phyloP scores from a whole-genome alignment of 2,113 vertebrate genomes.

The Tringa solitaria region DNA sequence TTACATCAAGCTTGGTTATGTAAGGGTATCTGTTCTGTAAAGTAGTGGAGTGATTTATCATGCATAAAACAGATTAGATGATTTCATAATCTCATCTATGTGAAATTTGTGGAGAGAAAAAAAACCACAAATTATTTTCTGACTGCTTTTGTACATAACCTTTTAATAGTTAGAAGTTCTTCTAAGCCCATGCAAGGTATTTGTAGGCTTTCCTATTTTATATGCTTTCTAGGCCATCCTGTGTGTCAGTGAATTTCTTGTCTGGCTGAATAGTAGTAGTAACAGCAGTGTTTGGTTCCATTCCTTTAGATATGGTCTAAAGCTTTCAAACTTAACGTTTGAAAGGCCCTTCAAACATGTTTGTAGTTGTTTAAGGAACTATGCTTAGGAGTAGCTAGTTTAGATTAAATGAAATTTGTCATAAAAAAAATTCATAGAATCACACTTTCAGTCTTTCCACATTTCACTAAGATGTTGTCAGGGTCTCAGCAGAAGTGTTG shows the following conservation, averaged over 20 bases:
- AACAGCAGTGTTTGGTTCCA: neutral
- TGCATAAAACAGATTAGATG: slow-evolving; percentile 49
- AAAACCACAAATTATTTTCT: neutral
- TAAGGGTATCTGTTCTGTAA: slow-evolving; percentile 25
- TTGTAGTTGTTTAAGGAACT: neutral
- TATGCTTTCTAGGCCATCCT: neutral
- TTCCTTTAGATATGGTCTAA: neutral
- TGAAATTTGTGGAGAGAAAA: neutral
- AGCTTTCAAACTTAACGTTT: neutral
- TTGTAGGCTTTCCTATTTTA: neutral
- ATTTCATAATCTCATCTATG: slow-evolving; percentile 28
- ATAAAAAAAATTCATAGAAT: neutral
- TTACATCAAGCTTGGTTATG: slow-evolving; percentile 7
- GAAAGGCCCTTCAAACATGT: neutral
- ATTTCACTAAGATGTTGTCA: neutral
- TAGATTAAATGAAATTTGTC: neutral
- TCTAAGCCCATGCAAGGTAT: neutral
- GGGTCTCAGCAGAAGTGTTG: neutral
- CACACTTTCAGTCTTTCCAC: neutral
- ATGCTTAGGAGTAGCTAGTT: neutral
- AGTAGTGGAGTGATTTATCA: slow-evolving; percentile 24
- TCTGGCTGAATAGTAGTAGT: neutral
- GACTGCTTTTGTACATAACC: neutral
- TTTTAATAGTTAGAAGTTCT: neutral
- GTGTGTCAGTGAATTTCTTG: neutral